Evolutionary conservation across 2,888 invertebrate species (phyloP).

Genomic region (Phorcus lineatus): DNA sequence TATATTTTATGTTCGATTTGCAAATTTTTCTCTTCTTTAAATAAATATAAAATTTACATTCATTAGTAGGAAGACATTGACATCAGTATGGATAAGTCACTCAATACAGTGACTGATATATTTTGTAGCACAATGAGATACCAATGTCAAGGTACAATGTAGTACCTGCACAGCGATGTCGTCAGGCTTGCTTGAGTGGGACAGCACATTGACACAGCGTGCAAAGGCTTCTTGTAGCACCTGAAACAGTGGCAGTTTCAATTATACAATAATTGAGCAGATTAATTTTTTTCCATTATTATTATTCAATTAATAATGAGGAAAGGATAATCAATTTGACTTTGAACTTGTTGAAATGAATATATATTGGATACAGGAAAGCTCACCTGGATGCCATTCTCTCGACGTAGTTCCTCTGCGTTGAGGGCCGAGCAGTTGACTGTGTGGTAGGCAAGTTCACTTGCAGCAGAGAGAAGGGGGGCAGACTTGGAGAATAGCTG

Average conservation of each 20-base stretch:
- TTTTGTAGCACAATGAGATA: too few relatives aligned
- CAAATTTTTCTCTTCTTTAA: too few relatives aligned
- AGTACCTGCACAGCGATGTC: slow-evolving; percentile 86
- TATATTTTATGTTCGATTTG: too few relatives aligned
- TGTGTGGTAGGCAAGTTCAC: slow-evolving; percentile 91
- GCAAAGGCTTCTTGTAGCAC: slow-evolving; percentile 90
- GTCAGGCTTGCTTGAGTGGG: slow-evolving; percentile 84
- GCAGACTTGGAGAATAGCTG: slow-evolving; percentile 89
- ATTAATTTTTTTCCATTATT: too few relatives aligned
- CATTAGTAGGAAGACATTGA: too few relatives aligned
- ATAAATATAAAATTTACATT: too few relatives aligned
- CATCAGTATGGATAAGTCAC: too few relatives aligned
- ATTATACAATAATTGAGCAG: too few relatives aligned
- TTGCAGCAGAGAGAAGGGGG: slow-evolving; percentile 90
- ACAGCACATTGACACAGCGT: slow-evolving; percentile 93
- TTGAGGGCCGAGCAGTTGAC: slow-evolving; percentile 97
- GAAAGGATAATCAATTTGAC: too few relatives aligned
- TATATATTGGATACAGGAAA: neutral
- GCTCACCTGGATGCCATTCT: slow-evolving; percentile 89
- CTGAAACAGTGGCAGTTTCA: slow-evolving; percentile 61
- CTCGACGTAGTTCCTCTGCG: slow-evolving; percentile 96
- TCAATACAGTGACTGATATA: too few relatives aligned
- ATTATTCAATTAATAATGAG: too few relatives aligned
- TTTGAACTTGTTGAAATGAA: too few relatives aligned
- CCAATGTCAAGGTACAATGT: neutral